These are phyloP conservation scores for Lepidurus couesii DNA, from an alignment of 1,140 invertebrate species.

Conservation along the genomic window DNA sequence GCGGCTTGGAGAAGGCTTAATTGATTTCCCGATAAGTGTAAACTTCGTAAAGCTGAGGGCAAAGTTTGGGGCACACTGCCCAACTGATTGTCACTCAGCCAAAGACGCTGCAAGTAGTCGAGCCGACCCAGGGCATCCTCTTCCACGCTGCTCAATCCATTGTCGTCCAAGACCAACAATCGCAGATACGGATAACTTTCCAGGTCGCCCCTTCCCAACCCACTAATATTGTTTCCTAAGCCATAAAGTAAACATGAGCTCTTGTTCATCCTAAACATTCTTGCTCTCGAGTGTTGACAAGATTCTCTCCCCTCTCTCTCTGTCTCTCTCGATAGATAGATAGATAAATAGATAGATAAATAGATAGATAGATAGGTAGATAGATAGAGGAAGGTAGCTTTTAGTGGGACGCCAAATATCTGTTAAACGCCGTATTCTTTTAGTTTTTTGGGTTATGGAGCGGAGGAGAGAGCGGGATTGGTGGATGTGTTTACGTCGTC, in stretches of 20 bases:
- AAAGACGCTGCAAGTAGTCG: conserved; percentile 68
- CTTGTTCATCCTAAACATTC: background rate
- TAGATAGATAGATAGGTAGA: background rate
- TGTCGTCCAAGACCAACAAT: conserved; percentile 72
- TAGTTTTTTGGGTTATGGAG: background rate
- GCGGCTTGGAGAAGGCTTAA: conserved; percentile 57
- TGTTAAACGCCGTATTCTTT: background rate
- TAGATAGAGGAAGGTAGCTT: background rate
- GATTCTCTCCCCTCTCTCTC: background rate
- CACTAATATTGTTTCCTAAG: conserved; percentile 60
- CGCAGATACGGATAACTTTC: conserved; percentile 80
- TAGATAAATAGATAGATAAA: conserved; percentile 13
- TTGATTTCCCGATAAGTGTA: conserved; percentile 60
- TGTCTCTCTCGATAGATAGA: background rate
- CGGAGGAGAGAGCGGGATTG: background rate
- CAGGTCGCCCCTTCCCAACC: conserved; percentile 73
- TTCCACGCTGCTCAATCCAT: conserved; percentile 67
- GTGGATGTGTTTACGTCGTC: too few relatives aligned
- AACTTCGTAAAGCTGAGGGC: conserved; percentile 51
- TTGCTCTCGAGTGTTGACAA: background rate
- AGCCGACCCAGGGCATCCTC: conserved; percentile 78
- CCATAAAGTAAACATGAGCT: background rate
- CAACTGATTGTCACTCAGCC: conserved; percentile 70
- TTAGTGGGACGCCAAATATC: background rate
- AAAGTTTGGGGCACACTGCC: conserved; percentile 59